These are phyloP conservation scores for Harmothoe impar DNA, from an alignment of 2,888 invertebrate genomes.

Conservation along the genomic window DNA sequence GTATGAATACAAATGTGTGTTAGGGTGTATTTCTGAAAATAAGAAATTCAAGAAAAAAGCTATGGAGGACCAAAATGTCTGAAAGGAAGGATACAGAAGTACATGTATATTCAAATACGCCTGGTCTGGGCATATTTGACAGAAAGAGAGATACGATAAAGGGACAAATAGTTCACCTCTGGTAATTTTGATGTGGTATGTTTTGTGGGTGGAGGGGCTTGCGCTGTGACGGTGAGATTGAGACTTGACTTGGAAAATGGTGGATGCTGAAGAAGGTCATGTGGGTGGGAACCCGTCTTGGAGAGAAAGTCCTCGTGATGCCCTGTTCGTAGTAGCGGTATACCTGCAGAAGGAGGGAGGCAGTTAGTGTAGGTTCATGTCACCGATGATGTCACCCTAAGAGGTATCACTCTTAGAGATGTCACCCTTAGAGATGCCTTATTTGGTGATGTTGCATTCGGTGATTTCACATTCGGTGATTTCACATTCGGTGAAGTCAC, in stretches of 20 bases:
- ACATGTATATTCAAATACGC: not conserved
- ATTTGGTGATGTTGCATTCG: too few relatives aligned
- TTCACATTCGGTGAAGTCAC: too few relatives aligned
- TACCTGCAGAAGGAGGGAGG: not conserved
- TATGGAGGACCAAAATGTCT: too few relatives aligned
- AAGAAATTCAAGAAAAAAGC: too few relatives aligned
- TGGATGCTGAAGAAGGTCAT: slow-evolving; percentile 47
- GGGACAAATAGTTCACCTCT: slow-evolving; percentile 52
- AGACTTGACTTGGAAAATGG: slow-evolving; percentile 63
- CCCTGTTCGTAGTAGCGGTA: slow-evolving; percentile 43
- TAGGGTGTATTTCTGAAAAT: not conserved
- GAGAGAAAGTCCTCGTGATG: slow-evolving; percentile 45
- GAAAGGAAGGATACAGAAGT: too few relatives aligned
- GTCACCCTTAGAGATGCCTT: too few relatives aligned
- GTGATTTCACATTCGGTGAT: too few relatives aligned
- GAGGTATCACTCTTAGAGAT: too few relatives aligned
- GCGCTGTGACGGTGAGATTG: slow-evolving; percentile 62
- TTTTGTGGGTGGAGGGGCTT: slow-evolving; percentile 60
- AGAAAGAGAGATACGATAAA: not conserved
- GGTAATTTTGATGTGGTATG: slow-evolving; percentile 62
- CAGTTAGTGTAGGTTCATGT: not conserved
- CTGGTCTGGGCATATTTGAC: not conserved
- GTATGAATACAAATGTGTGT: not conserved
- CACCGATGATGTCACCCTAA: too few relatives aligned
- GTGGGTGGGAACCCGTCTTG: slow-evolving; percentile 50